Conservation (phyloP, 2,888 invertebrate species). For the Drosophila ezoana region DNA sequence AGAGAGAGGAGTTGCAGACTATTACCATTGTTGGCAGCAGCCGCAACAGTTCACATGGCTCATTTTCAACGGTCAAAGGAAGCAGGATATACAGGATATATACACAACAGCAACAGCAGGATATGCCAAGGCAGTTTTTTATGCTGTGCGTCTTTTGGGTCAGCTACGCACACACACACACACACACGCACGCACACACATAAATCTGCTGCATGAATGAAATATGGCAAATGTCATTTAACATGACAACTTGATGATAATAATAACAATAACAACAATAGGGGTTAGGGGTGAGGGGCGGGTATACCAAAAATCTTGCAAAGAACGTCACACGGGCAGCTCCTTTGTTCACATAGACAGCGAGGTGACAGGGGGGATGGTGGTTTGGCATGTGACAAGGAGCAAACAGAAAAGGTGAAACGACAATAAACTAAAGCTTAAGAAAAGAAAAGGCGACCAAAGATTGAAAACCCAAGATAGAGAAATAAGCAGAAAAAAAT, state of each 20-base stretch:
- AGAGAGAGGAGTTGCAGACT: constrained; percentile 13
- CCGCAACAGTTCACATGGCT: constrained; percentile 80
- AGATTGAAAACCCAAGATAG: constrained; percentile 25
- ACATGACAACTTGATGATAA: constrained; percentile 82
- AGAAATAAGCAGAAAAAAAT: constrained; percentile 1
- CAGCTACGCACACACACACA: constrained; percentile 36
- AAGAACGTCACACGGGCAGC: constrained; percentile 23
- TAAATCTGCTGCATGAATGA: constrained; percentile 65
- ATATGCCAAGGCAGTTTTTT: constrained; percentile 50
- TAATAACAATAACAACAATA: constrained; percentile 70
- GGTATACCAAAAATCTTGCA: constrained; percentile 26
- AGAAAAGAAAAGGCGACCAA: constrained; percentile 29
- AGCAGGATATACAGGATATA: constrained; percentile 57
- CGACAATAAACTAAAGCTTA: constrained; percentile 35
- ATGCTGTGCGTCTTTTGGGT: constrained; percentile 37
- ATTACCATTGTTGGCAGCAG: constrained; percentile 60
- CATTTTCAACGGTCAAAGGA: constrained; percentile 78
- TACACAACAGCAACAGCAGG: constrained; percentile 38
- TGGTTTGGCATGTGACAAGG: constrained; percentile 21
- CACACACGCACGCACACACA: constrained; percentile 12
- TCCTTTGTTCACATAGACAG: constrained; percentile 26
- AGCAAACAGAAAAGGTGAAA: constrained; percentile 55
- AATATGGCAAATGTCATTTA: constrained; percentile 83
- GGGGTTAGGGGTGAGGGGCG: background rate
- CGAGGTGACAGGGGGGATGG: background rate